phyloP scores from a whole-genome alignment of 2,797 vertebrate species.

The Sebastes kiyomatsui region DNA sequence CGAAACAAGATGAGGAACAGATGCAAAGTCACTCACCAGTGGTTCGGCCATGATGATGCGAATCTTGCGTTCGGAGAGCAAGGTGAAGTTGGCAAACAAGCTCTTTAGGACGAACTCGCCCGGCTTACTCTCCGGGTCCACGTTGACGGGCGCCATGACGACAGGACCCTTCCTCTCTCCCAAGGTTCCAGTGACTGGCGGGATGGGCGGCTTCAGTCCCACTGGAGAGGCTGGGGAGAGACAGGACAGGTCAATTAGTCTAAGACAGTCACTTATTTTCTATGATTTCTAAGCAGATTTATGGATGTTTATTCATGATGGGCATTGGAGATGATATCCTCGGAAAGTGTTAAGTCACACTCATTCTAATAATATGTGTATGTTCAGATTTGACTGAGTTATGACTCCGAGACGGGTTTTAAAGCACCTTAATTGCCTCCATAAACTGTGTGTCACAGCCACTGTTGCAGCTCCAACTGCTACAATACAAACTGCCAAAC shows the following conservation, averaged over 20 bases:
- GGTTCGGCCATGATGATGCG: constrained; percentile 98
- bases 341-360: background rate
- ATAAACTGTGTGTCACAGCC: background rate
- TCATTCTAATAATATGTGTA: background rate
- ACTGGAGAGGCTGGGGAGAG: constrained; percentile 73
- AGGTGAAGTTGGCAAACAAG: constrained; percentile 96
- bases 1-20: background rate
- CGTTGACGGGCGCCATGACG: constrained; percentile 91
- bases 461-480: background rate
- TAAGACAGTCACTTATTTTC: background rate
- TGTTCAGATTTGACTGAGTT: background rate
- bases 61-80: constrained; percentile 95
- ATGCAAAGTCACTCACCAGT: constrained; percentile 74
- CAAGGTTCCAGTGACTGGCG: constrained; percentile 66
- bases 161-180: constrained; percentile 79
- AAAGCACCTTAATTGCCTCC: background rate
- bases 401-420: background rate
- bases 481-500: background rate
- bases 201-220: constrained; percentile 76
- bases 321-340: background rate
- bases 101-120: constrained; percentile 98
- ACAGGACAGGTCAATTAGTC: background rate
- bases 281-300: background rate
- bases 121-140: constrained; percentile 97
- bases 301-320: background rate